Base-by-base conservation (phyloP, 2,113 vertebrate species). In the Festucalex cinctus region DNA sequence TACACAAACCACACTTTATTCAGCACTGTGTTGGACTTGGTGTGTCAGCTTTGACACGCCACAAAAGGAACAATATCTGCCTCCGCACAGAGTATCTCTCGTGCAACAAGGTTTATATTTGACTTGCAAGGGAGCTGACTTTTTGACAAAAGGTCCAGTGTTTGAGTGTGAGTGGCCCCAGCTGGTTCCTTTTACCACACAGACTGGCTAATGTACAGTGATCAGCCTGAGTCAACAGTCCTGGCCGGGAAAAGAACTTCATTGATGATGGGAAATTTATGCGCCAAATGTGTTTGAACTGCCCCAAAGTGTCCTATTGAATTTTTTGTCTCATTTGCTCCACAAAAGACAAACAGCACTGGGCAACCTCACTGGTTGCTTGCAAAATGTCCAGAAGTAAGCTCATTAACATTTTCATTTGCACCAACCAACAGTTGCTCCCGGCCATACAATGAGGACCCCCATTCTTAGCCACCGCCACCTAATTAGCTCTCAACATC, bases 1-100 rank as follows among this genome's bases (percentile, higher is more conserved):
- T 88, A 90, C 86, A 90, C 88, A 90, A 90, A 88, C 88, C 88
- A 73, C 85, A 81, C 82, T 88, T 88, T 85, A 89, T 90, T 87
- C 88, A 86, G 84, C 78, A 79, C 80, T 35, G 86, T 75, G 82
- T 78, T 80, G 76, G 80, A 79, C 77, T 85, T 85, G 85, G 85
- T 78, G 76, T 83, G 83, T 80, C 81, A 78, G 81, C 76, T 82
- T 70, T 78, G 78, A 85, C 89, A 82, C 49, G 65, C 82, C 74
- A 89, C 87, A 90, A 87, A 83, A 85, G 82, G 85, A 88, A 88
- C 89, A 86, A 87, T 89, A 83, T 84, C 80, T 84, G 75, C 83
- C 51, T 70, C 80, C 58, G 57, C 84, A 83, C 76, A 80, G 74
- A 84, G 74, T 66, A 83, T 82, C 78, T 86, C 80, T 87, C 81